Evolutionary conservation across 2,888 invertebrate species (phyloP).

Genomic region (Lochmaea capreae): DNA sequence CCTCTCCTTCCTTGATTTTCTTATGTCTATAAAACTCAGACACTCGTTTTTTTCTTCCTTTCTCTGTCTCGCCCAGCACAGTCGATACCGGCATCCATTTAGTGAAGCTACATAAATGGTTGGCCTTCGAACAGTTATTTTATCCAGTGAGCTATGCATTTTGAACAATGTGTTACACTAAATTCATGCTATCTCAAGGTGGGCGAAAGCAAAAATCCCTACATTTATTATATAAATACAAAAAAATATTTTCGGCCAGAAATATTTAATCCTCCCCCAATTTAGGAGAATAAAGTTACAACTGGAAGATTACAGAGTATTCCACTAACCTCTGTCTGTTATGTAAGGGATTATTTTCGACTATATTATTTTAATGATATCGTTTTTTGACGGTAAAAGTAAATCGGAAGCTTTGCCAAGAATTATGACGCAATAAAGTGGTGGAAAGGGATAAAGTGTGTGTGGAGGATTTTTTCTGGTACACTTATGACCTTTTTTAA

Average conservation of each 20-base stretch:
- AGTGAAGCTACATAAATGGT: no score
- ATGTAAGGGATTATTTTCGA: neutral
- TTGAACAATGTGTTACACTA: no score
- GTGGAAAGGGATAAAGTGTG: neutral
- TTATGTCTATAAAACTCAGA: no score
- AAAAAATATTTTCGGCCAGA: neutral
- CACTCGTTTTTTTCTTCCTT: no score
- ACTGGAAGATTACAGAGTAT: constrained; percentile 1
- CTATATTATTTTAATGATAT: constrained; percentile 8
- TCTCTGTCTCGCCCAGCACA: no score
- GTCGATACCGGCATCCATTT: no score
- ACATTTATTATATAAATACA: neutral
- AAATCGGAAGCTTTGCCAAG: neutral
- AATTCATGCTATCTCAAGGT: no score
- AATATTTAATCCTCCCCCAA: neutral
- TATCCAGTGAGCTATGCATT: no score
- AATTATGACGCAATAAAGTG: constrained; percentile 2
- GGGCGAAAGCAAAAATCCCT: no score
- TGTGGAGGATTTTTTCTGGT: neutral
- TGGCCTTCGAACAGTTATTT: no score
- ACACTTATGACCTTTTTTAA: neutral
- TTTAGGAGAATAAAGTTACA: neutral
- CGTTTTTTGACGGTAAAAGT: neutral
- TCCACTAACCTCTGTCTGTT: neutral
- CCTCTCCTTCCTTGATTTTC: no score